Evolutionary conservation across 1,140 invertebrate genomes (phyloP), one percentile per base, ranked within the genome.

Genomic region (Drosophila jambulina): DNA sequence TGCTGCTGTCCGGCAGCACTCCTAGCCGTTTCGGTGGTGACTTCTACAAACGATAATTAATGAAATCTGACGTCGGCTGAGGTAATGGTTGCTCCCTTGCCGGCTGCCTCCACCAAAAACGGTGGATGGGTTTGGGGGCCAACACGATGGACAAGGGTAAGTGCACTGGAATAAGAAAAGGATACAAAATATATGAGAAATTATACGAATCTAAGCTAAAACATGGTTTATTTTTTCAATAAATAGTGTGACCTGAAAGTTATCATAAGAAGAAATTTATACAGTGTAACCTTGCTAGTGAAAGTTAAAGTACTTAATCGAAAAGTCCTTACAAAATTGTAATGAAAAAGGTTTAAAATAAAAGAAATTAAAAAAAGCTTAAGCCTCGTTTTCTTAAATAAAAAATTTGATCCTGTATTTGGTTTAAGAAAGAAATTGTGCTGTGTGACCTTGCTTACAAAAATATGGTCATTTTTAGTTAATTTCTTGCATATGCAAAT

Each of bases 11-110:
- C 17, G 4, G 48, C n/a, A 51, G 21, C 34, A 58, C 74, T 29
- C 15, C 23, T 43, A 64, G 46, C 27, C 36, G 34, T n/a, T 49
- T 75, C 77, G 85, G 81, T 84, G 81, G 85, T 84, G 85, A 88
- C 81, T 90, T 85, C 75, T 81, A 84, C 78, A 81, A 91, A 82
- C 76, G 90, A 91, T 91, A 91, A 91, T 91, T 91, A 91, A 91
- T 91, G 88, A 91, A 91, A 90, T 85, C 79, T 80, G 88, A 91
- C 88, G 91, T 75, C 54, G 38, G 57, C 49, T 49, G 49, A 54
- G 48, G 74, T 69, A 68, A 56, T 71, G 67, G 54, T 71, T 72
- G 67, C 23, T 25, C 57, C 54, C 53, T 56, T 12, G 4, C 63
- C 25, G 40, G 45, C 51, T 53, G 62, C 29, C 36, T 40, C 27